Conservation (phyloP, 2,888 invertebrate species). For the Phasia obesa region DNA sequence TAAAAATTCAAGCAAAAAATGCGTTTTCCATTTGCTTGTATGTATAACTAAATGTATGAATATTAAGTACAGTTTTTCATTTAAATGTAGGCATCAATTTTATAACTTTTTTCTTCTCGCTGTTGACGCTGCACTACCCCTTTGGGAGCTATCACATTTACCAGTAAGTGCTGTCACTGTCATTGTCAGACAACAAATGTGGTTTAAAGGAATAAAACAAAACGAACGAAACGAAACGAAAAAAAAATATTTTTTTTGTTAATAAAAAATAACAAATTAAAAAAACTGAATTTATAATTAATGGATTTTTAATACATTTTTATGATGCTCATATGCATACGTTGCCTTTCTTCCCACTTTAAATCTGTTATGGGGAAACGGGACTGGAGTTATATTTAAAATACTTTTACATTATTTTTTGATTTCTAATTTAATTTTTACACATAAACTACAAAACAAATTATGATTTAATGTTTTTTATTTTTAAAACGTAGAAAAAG, state of each 20-base stretch:
- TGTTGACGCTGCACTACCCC: neutral
- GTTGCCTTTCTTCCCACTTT: neutral
- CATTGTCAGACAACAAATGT: conserved; percentile 63
- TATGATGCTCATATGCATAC: conserved; percentile 16
- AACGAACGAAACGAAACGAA: conserved; percentile 22
- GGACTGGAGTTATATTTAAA: neutral
- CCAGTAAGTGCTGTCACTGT: conserved; percentile 53
- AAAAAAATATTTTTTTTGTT: neutral
- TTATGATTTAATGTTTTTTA: too few relatives aligned
- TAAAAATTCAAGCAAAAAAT: conserved; percentile 44
- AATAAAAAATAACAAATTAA: neutral
- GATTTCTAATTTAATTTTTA: too few relatives aligned
- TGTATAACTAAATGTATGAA: neutral
- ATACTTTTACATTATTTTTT: too few relatives aligned
- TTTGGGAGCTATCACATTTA: conserved; percentile 38
- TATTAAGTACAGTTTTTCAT: conserved; percentile 59
- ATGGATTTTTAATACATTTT: conserved; percentile 62
- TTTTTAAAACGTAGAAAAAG: too few relatives aligned
- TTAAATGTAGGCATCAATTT: conserved; percentile 29
- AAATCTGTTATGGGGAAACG: neutral
- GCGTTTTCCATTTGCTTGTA: conserved; percentile 48
- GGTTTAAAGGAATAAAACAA: conserved; percentile 52
- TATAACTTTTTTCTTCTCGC: neutral
- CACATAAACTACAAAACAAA: too few relatives aligned
- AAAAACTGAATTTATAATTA: conserved; percentile 38